phyloP scores from a whole-genome alignment of 2,888 invertebrate species.

The Drosophila niveifrons region DNA sequence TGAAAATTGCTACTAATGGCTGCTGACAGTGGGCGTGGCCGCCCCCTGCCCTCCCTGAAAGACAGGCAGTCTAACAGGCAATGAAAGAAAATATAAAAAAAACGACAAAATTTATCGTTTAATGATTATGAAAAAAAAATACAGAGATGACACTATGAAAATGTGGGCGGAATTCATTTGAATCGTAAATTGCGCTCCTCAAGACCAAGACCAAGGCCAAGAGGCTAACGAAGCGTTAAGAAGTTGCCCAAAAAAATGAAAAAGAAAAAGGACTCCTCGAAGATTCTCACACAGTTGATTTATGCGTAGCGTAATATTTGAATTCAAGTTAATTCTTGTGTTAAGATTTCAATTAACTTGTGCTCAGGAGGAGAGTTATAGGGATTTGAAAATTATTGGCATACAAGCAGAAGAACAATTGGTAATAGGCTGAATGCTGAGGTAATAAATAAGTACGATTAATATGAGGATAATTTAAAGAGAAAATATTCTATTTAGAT shows the following conservation, averaged over 20 bases:
- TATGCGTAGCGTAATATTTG: constrained; percentile 57
- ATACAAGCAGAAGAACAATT: not conserved
- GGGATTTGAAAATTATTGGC: not conserved
- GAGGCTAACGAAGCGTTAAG: constrained; percentile 69
- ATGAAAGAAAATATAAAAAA: constrained; percentile 26
- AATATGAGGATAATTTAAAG: no score
- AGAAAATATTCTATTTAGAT: no score
- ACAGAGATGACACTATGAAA: constrained; percentile 69
- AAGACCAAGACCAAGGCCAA: constrained; percentile 25
- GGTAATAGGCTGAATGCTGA: no score
- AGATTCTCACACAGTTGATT: constrained; percentile 54
- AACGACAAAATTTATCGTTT: constrained; percentile 47
- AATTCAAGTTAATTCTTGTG: constrained; percentile 55
- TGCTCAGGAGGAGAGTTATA: not conserved
- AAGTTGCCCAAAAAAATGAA: constrained; percentile 46
- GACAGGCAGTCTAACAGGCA: constrained; percentile 34
- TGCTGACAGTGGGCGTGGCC: constrained; percentile 58
- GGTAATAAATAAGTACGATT: no score
- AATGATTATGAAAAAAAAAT: constrained; percentile 79
- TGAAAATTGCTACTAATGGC: constrained; percentile 83
- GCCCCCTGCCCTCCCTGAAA: not conserved
- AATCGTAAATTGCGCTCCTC: constrained; percentile 68
- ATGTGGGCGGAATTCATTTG: constrained; percentile 81
- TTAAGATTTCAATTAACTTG: constrained; percentile 45
- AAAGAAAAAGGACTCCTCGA: constrained; percentile 6